Base-by-base conservation (phyloP, 2,797 vertebrate species). In the Schizopygopsis malacanthus region DNA sequence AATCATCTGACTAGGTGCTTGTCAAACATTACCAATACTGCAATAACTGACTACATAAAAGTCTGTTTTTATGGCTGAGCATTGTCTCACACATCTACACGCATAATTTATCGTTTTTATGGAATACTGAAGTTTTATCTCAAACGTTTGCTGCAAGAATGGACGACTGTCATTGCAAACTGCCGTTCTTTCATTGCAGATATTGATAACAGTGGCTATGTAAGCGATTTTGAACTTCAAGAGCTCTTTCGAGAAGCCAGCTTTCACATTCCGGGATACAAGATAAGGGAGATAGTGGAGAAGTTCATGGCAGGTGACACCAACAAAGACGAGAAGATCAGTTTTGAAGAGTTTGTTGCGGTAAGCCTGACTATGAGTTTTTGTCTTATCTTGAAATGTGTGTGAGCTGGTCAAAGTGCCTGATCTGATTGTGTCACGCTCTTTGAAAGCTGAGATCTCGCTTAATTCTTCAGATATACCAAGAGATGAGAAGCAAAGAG, bases 241-340 rank as follows among this genome's bases (percentile, higher is more conserved):
- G 98, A 99, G 88, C 95, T 99, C 22, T 99, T 99, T 92, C 97
- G 96, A 90, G 97, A 99, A 92, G 98, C 98, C 4, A 97, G 96
- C 54, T 95, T 98, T 83, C 96, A 96, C 25, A 92, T 99, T 85
- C 98, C 98, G 6, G 98, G 98, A 8, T 99, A 98, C 94, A 97
- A 95, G 91, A 96, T 99, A 47, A 94, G 98, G 2, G 97, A 99
- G 88, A 98, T 99, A 16, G 92, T 96, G 9, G 97, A 98, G 92
- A 97, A 96, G 88, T 96, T 99, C 87, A 91, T 98, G 3, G 94
- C 95, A 1, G 96, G 97, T 28, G 98, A 99, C 89, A 96, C 92
- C 92, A 98, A 96, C 94, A 99, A 98, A 91, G 98, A 99, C 0
- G 97, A 96, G 82, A 98, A 95, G 94, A 98, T 99, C 93, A 97